These are phyloP conservation scores for Dufourea novaeangliae DNA, from an alignment of 1,140 invertebrate genomes.

Conservation along the genomic window DNA sequence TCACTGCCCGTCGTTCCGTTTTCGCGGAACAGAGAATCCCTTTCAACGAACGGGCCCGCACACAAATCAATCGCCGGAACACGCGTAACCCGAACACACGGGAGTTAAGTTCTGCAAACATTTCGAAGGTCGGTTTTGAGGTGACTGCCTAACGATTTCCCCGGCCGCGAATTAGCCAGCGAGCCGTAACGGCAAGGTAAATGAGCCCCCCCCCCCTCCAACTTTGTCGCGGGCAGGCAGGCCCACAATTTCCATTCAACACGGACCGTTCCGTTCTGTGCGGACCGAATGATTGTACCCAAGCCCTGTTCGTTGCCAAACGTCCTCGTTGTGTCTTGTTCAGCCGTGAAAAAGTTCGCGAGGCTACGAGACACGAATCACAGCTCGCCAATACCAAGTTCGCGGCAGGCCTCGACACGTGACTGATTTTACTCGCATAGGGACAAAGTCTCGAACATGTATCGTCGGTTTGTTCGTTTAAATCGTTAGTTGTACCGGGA, in stretches of 20 bases:
- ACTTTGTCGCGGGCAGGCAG: neutral
- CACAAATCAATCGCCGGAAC: neutral
- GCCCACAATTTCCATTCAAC: neutral
- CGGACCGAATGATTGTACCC: neutral
- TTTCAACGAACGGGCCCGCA: too few relatives aligned
- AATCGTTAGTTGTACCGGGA: too few relatives aligned
- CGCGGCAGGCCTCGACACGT: neutral
- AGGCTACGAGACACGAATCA: neutral
- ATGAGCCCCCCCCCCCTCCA: neutral
- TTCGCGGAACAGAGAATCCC: too few relatives aligned
- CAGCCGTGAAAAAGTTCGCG: constrained; percentile 1
- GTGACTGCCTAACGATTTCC: neutral
- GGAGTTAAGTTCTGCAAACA: neutral
- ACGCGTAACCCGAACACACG: neutral
- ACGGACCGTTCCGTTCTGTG: too few relatives aligned
- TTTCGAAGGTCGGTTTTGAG: neutral
- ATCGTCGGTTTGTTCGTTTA: neutral
- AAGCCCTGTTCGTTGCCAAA: too few relatives aligned
- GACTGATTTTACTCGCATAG: neutral
- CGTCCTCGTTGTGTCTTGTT: neutral
- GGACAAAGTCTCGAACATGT: neutral
- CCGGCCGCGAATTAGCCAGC: neutral
- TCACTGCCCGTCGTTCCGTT: too few relatives aligned
- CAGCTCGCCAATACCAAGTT: neutral
- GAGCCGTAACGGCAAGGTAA: neutral